phyloP scores from a whole-genome alignment of 2,888 invertebrate genomes.

The Balanococcus diminutus region DNA sequence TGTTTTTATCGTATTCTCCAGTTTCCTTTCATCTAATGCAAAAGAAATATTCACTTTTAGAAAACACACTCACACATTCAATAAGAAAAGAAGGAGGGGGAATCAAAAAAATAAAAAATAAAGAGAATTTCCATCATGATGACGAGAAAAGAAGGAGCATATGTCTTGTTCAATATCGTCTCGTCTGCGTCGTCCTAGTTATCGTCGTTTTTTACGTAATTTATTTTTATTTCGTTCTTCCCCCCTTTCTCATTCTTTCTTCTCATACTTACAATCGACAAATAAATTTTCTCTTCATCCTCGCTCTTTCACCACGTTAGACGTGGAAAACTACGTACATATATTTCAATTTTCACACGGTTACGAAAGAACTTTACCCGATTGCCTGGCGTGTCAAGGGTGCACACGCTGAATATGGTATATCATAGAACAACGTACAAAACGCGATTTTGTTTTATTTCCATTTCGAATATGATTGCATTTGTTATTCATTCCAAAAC shows the following conservation, averaged over 20 bases:
- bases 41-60: neutral
- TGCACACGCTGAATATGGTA: no score
- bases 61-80: no score
- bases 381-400: neutral
- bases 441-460: constrained; percentile 18
- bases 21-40: neutral
- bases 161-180: neutral
- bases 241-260: neutral
- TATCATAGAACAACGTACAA: no score
- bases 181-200: neutral
- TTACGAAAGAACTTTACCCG: neutral
- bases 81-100: no score
- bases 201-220: neutral
- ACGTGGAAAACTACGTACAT: neutral
- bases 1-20: neutral
- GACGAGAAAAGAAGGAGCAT: neutral
- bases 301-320: no score
- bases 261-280: neutral
- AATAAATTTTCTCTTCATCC: no score
- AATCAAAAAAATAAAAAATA: neutral
- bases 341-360: neutral
- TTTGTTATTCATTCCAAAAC: neutral
- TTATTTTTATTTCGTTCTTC: neutral
- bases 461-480: constrained; percentile 14
- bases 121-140: neutral